Base-by-base conservation (phyloP, 2,888 invertebrate species). In the Cerastoderma edule region DNA sequence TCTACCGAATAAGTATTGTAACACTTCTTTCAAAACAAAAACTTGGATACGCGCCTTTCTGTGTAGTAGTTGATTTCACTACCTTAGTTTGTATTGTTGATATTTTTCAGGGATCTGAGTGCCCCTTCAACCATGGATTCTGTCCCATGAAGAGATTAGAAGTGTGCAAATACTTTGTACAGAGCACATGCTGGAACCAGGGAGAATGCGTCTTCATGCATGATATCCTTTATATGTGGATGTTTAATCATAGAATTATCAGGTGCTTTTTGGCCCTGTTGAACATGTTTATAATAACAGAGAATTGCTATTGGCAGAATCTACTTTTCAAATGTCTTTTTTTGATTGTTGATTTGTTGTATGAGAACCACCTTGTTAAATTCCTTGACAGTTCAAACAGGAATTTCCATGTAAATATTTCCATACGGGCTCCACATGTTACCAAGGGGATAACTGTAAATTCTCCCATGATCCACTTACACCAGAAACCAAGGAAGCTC, bases 401-500 rank as follows among this genome's bases (percentile, higher is more conserved):
- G 98, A 98, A 93, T 99, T 98, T 93, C 99, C 99, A 24, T 99
- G 99, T 94, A 98, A 98, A 94, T 98, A 96, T 94, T 98, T 96
- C 93, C 98, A 99, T 92, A 96, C 98, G 67, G 98, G 98, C 81
- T 86, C 86, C 19, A 90, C 92, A 70, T 98, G 98, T 93, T 95
- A 95, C 75, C 82, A 85, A 46, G 93, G 92, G n/a, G 96, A 96
- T n/a, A 95, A 96, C 78, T 99, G 99, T 94, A 97, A 98, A 93
- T 99, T 98, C 93, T 97, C 97, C 33, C 99, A 99, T 92, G 95
- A 95, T 87, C 96, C 97, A 0, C 94, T 99, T n/a, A 95, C 95
- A 67, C 97, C 98, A 80, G 95, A 95, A 90, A 94, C 96, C 78
- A 94, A 95, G 27, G 77, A 94, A 85, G 92, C 94, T 50, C 89